Conservation (phyloP, 2,888 invertebrate genomes). For the Scaptomyza reducta region DNA sequence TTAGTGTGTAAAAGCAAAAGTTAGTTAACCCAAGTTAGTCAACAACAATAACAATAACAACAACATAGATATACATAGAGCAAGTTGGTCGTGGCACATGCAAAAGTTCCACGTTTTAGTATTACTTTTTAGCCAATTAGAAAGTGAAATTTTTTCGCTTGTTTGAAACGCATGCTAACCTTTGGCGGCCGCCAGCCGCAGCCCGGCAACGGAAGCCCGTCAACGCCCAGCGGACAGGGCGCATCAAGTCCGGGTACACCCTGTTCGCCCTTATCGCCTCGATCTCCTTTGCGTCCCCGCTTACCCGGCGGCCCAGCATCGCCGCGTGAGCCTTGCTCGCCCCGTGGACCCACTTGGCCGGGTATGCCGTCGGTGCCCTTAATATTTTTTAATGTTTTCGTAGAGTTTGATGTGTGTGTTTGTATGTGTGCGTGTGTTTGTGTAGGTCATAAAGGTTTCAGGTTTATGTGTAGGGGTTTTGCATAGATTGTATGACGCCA, state of each 20-base stretch:
- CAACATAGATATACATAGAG: slow-evolving; percentile 21
- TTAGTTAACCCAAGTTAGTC: slow-evolving; percentile 77
- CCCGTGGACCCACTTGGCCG: slow-evolving; percentile 95
- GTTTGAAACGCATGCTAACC: slow-evolving; percentile 85
- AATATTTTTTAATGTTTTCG: neutral
- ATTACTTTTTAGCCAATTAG: slow-evolving; percentile 54
- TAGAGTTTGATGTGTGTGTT: slow-evolving; percentile 10
- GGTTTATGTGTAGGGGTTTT: slow-evolving; percentile 31
- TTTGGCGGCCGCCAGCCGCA: slow-evolving; percentile 97
- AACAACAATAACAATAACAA: slow-evolving; percentile 46
- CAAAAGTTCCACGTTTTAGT: slow-evolving; percentile 44
- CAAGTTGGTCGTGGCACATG: slow-evolving; percentile 49
- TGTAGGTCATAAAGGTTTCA: slow-evolving; percentile 36
- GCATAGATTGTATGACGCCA: slow-evolving; percentile 53
- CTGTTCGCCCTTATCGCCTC: slow-evolving; percentile 96
- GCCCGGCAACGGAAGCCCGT: slow-evolving; percentile 97
- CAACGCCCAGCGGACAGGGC: slow-evolving; percentile 98
- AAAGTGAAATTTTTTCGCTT: slow-evolving; percentile 40
- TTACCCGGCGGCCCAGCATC: slow-evolving; percentile 91
- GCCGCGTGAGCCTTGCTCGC: slow-evolving; percentile 94
- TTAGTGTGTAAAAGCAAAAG: slow-evolving; percentile 75
- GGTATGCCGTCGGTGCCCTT: slow-evolving; percentile 97
- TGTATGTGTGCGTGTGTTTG: slow-evolving; percentile 17
- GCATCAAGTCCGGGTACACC: slow-evolving; percentile 99
- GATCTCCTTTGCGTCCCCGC: slow-evolving; percentile 95